phyloP scores from a whole-genome alignment of 2,888 invertebrate species.

The Anagyrus pseudococci region DNA sequence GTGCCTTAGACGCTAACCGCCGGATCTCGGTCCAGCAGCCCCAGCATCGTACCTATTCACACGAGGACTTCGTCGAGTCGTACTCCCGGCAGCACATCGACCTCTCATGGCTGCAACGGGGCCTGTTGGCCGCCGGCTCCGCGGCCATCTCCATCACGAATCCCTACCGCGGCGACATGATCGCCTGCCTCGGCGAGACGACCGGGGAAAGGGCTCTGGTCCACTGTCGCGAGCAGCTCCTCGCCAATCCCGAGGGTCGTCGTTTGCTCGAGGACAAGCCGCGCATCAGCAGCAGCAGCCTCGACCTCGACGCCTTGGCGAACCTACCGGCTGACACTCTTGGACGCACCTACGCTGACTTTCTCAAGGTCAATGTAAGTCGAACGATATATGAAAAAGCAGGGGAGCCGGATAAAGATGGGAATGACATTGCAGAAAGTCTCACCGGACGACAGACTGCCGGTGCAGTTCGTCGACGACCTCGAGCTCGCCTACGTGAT shows the following conservation, averaged over 20 bases:
- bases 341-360: slow-evolving; percentile 85
- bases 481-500: slow-evolving; percentile 92
- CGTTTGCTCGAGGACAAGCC: slow-evolving; percentile 81
- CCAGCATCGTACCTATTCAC: slow-evolving; percentile 39
- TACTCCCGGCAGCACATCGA: slow-evolving; percentile 71
- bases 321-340: slow-evolving; percentile 80
- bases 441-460: slow-evolving; percentile 88
- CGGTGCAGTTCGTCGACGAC: slow-evolving; percentile 92
- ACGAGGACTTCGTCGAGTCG: slow-evolving; percentile 68
- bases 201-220: slow-evolving; percentile 77
- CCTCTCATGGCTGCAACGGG: slow-evolving; percentile 76
- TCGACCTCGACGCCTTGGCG: slow-evolving; percentile 77
- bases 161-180: slow-evolving; percentile 89
- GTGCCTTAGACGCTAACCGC: no score
- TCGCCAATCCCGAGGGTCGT: slow-evolving; percentile 76
- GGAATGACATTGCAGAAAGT: slow-evolving; percentile 78
- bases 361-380: slow-evolving; percentile 78
- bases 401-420: no score
- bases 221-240: slow-evolving; percentile 79
- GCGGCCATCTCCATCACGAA: slow-evolving; percentile 81
- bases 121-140: slow-evolving; percentile 84
- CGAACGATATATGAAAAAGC: no score
- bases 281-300: slow-evolving; percentile 82
- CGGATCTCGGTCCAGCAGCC: not conserved
- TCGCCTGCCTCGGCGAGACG: slow-evolving; percentile 93